A percentile compares a stretch with the other conserved stretches of the same genome.
These are phyloP conservation scores for Trichomycterus rosablanca DNA, from an alignment of 2,113 vertebrate genomes.

Conservation along the genomic window DNA sequence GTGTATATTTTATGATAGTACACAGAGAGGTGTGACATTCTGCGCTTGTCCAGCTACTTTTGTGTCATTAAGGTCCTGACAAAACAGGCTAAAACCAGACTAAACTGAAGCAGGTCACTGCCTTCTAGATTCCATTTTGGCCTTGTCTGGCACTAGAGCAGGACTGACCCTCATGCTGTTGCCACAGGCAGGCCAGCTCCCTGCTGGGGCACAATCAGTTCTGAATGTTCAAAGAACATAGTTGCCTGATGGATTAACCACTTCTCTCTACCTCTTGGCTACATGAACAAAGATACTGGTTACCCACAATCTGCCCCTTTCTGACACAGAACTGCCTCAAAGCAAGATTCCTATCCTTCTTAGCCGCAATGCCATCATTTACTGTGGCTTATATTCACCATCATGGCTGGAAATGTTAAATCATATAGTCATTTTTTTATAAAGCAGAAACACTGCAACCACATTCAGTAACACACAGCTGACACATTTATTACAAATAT, in stretches of 20 bases:
- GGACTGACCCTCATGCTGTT: slow-evolving; percentile 58
- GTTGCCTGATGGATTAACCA: slow-evolving; percentile 64
- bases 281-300: slow-evolving; percentile 42
- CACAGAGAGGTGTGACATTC: too few species aligned
- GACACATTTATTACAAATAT: too few species aligned
- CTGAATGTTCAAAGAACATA: slow-evolving; percentile 58
- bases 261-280: slow-evolving; percentile 53
- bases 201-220: slow-evolving; percentile 62
- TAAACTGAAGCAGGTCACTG: slow-evolving; percentile 62
- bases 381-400: too few species aligned
- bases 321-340: slow-evolving; percentile 48
- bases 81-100: slow-evolving; percentile 19
- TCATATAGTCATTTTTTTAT: too few species aligned
- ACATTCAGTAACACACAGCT: too few species aligned
- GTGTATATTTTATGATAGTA: too few species aligned
- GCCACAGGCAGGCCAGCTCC: slow-evolving; percentile 56
- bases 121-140: slow-evolving; percentile 46
- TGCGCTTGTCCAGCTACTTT: too few species aligned
- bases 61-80: neutral
- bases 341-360: too few species aligned
- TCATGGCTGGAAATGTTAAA: too few species aligned
- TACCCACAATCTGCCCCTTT: slow-evolving; percentile 62
- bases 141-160: slow-evolving; percentile 56
- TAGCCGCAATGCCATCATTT: too few species aligned
- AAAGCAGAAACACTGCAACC: too few species aligned